Evolutionary conservation across 2,113 vertebrate species (phyloP), one percentile per base, ranked within the genome.

Genomic region (Varanus salvator): DNA sequence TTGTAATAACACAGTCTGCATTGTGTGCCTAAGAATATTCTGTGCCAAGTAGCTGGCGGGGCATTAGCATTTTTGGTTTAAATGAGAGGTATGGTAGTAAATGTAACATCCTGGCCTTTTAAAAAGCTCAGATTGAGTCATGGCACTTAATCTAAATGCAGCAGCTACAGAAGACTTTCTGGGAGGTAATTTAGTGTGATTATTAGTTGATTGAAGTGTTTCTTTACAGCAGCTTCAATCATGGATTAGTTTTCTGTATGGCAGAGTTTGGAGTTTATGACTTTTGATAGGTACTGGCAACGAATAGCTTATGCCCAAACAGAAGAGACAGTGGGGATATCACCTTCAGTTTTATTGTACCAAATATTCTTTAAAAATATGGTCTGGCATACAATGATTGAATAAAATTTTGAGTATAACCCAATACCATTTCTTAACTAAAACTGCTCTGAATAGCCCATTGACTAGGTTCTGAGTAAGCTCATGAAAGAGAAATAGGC

Each of bases 171-270:
- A 52, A 87, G 87, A n/a, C 95, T 95, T 96, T 95, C 82, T 88
- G 93, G 60, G 80, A 92, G 90, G 90, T 91, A 93, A 92, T 92
- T 95, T 91, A 93, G 90, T 92, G 64, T 90, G 89, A 94, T 97
- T 93, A 96, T 95, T 92, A 92, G 90, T 95, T 96, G 95, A 96
- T 96, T 95, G 94, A 91, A 96, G 92, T 94, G 87, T 86, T 93
- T 96, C 89, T 90, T 90, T 66, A 9, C 88, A 87, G 94, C 87
- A 93, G 3, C 76, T 96, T 96, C 95, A 95, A 90, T 96, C 91
- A 92, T 0, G 38, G 76, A 88, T 94, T 89, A 64, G 80, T 83
- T 84, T 87, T 91, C 54, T 89, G 1, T 86, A 75, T 95, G 87
- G 77, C 5, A 7, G 92, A 91, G 27, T 87, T 6, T 25, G n/a